Evolutionary conservation across 1,140 invertebrate species (phyloP), one percentile per base, ranked within the genome.

Genomic region (Euwallacea fornicatus): DNA sequence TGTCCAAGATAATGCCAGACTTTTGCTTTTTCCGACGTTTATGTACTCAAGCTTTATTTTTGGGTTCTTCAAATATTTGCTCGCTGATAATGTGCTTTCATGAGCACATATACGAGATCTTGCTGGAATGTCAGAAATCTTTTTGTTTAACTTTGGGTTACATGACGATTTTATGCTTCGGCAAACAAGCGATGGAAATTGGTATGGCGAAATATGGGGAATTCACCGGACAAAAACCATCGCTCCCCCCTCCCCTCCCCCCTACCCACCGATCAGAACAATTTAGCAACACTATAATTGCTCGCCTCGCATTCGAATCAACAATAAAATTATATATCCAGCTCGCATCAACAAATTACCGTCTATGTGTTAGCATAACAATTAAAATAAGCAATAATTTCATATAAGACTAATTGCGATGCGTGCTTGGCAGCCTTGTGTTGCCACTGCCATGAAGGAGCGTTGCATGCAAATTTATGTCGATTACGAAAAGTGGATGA

Each of bases 31-130:
- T 67, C 42, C 65, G 33, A 43, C 53, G 10, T 42, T n/a, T 59
- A 46, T 67, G 42, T 55, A 42, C 53, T n/a, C 16, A 66, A 46
- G 64, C 64, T 55, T 66, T 66, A 66, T 55, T 66, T 54, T 66
- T 55, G 65, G 53, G 50, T 58, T 42, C 33, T 58, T 43, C 55
- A 67, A 67, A 67, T 67, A 67, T 67, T 67, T 67, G 65, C 53
- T 54, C 53, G 15, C 53, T 67, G 65, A 67, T 67, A 56, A 67
- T 50, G 16, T 66, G 41, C 64, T 66, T 66, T 66, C 64, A 66
- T 50, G 21, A 66, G 64, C 15, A 61, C 59, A 58, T 66, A 66
- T 66, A 66, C 64, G 64, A 55, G 21, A n/a, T 50, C 64, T 61
- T 43, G 59, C 42, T 61, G 50, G 64, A 66, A 66, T 66, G 64